Base-by-base conservation (phyloP, 2,113 vertebrate species). In the Melanerpes formicivorus region DNA sequence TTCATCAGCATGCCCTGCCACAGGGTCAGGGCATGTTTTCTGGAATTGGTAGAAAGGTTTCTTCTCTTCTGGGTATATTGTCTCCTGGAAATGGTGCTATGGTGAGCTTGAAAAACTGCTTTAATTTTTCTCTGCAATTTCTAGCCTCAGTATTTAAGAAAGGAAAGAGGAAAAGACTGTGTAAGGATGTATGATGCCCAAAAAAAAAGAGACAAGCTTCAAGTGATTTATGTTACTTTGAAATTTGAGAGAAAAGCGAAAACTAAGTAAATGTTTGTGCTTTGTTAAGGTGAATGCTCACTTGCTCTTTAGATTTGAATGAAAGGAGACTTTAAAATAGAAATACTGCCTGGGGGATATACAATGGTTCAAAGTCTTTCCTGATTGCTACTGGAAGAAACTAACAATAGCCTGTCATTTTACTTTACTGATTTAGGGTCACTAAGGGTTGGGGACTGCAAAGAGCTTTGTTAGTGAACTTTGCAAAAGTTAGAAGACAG, bases 1-100 rank as follows among this genome's bases (percentile, higher is more conserved):
- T 99, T 50, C 97, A 98, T 91, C 97, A 97, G 81, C 98, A 98
- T 25, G 29, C 97, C 2, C 90, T 99, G 67, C 98, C 98, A 72
- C 99, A 98, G 42, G 98, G 99, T 4, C 99, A 99, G 82, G 98
- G 99, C 6, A 78, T 99, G 98, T 98, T 99, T 74, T 99, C 99
- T 2, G 99, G 99, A 67, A 98, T 99, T 54, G 98, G 99, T 6
- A 98, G 99, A 54, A 98, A 96, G 10, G 98, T 99, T 88, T 99
- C 99, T 93, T 99, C 98, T 94, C 98, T 99, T 50, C 98, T 99
- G 18, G 99, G 99, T 46, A 99, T 99, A 90, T 97, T 98, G 14
- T 98, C 99, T n/a, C 97, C 98, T 6, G 98, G 98, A 21, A 96
- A 96, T 60, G 98, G 98, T 73, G 97, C 98, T 87, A 84, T 94